Base-by-base conservation (phyloP, 2,113 vertebrate species). In the Carassius carassius region DNA sequence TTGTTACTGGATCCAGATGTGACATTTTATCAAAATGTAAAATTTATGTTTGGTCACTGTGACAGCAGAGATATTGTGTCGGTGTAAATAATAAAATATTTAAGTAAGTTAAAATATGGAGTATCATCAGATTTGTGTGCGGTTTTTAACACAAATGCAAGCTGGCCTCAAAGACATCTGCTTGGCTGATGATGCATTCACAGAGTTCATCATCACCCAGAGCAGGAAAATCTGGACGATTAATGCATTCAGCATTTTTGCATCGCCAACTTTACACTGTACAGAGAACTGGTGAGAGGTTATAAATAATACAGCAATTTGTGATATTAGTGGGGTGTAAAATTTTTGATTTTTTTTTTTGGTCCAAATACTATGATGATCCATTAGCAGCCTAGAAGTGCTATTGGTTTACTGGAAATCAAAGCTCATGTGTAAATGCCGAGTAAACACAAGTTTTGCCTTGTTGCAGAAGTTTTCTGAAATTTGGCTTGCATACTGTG, bases 101-200 rank as follows among this genome's bases (percentile, higher is more conserved):
- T 2, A 44, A 44, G 41, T 41, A 13, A 44, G 69, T 23, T 44
- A 7, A 44, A n/a, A n/a, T n/a, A n/a, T n/a, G 11, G 29, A 29
- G 29, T 29, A 29, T 73, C 5, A 23, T 73, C 37, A 21, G 37
- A 23, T 37, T 73, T 72, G 35, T 73, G 35, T 23, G 37, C n/a
- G 70, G 37, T 44, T 44, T 69, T 73, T 73, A 47, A 73, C 70
- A 73, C 41, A 73, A 73, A 73, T 47, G 41, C 70, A 73, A 73
- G 37, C 70, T 73, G 37, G 11, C 41, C 70, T 73, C 70, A 23
- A 73, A 73, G 76, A 60, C 76, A 78, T 78, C 54, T 56, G 17
- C 35, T 60, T 60, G 76, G 76, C 76, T 41, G 21, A 60, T n/a
- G 32, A 78, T 60, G 32, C 25, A 51, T 60, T 67, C 47, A 54